phyloP scores from a whole-genome alignment of 2,113 vertebrate species.

The Excalfactoria chinensis region DNA sequence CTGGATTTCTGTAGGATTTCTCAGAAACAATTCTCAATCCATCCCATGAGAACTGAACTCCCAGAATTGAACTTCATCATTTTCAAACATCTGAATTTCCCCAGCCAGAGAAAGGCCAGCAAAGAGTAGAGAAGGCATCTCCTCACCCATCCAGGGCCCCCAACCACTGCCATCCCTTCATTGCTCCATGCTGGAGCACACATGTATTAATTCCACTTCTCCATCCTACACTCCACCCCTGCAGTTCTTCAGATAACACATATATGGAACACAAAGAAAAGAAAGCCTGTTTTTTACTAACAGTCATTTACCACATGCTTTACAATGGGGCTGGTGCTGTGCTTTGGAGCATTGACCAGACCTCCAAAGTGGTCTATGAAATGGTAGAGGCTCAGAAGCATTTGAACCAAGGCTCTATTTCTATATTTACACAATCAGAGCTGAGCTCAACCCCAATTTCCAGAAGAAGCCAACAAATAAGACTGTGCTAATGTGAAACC shows the following conservation, averaged over 20 bases:
- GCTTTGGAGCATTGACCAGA: neutral
- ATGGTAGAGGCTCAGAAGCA: neutral
- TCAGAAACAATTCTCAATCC: neutral
- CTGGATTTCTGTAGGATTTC: neutral
- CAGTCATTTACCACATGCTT: neutral
- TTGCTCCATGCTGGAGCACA: neutral
- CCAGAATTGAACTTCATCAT: neutral
- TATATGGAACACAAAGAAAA: no score
- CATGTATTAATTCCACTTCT: neutral
- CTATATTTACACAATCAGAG: neutral
- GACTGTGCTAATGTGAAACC: neutral
- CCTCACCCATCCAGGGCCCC: neutral
- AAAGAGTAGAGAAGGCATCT: neutral
- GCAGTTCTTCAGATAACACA: neutral
- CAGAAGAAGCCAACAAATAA: neutral
- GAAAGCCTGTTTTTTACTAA: neutral
- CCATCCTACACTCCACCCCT: neutral
- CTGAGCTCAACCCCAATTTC: neutral
- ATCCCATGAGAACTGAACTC: neutral
- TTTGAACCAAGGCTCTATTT: neutral
- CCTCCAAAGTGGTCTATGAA: neutral
- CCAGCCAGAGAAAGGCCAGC: neutral
- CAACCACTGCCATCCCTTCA: neutral
- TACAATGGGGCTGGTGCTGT: rapidly evolving
- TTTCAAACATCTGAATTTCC: neutral